Evolutionary conservation across 2,113 vertebrate species (phyloP).

Genomic region (Phocoena phocoena): DNA sequence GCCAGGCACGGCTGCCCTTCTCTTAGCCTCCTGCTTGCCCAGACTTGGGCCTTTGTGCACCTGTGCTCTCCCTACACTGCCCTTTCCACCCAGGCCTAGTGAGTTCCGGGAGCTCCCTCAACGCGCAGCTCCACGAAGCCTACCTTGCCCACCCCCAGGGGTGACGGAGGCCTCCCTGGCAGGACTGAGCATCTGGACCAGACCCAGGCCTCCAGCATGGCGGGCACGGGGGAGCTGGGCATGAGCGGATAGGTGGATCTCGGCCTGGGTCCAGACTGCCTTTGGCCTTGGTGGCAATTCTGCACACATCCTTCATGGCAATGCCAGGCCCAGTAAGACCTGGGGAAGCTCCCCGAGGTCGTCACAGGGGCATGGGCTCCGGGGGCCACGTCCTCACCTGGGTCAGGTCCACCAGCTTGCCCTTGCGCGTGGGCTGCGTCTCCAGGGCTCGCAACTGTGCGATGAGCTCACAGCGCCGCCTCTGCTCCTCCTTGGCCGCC

Average conservation of each 20-base stretch:
- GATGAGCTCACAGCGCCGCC: constrained; percentile 86
- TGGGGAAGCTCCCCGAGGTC: neutral
- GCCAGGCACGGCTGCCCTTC: constrained; percentile 81
- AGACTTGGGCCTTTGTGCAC: neutral
- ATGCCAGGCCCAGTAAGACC: fast-evolving
- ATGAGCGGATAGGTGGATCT: fast-evolving
- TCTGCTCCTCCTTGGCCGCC: constrained; percentile 85
- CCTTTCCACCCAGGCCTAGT: neutral
- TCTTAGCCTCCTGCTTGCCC: constrained; percentile 79
- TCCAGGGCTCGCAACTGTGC: constrained; percentile 88
- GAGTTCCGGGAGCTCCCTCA: neutral
- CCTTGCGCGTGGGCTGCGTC: constrained; percentile 79
- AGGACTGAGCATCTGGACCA: neutral
- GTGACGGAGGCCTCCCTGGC: neutral
- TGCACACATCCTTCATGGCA: neutral
- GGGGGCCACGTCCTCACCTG: constrained; percentile 83
- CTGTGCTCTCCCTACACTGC: neutral
- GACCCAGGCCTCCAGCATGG: fast-evolving
- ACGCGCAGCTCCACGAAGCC: neutral
- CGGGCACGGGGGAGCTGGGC: fast-evolving
- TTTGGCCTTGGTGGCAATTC: neutral
- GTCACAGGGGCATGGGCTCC: fast-evolving
- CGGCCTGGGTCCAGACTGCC: neutral
- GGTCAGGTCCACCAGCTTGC: constrained; percentile 90
- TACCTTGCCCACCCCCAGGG: neutral